Conservation (phyloP, 2,888 invertebrate genomes). For the Athalia cordata region DNA sequence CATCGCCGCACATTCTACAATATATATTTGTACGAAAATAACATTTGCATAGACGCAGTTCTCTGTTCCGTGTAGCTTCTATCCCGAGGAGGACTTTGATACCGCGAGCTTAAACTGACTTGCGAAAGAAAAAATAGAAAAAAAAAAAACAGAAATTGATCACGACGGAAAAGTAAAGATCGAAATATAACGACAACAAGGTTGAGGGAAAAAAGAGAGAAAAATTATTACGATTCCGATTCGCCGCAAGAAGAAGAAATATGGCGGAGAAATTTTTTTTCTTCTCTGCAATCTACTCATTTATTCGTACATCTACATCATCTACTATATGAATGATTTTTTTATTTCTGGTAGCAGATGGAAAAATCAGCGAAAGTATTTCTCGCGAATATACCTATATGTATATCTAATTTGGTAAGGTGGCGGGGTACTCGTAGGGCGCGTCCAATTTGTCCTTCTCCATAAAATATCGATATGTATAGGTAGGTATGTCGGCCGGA, state of each 20-base stretch:
- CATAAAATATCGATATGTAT: conserved; percentile 22
- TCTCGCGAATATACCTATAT: background rate
- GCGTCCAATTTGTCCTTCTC: conserved; percentile 36
- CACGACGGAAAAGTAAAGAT: too few species aligned
- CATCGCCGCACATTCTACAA: background rate
- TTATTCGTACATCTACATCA: too few species aligned
- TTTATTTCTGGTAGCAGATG: too few species aligned
- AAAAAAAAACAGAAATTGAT: background rate
- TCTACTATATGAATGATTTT: background rate
- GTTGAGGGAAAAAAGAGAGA: too few species aligned
- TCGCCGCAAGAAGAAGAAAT: too few species aligned
- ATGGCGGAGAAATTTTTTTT: too few species aligned
- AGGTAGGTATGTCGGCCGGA: conserved; percentile 1
- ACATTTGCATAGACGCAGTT: background rate
- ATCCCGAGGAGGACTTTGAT: background rate
- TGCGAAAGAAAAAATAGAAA: background rate
- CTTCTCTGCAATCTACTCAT: too few species aligned
- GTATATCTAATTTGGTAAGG: background rate
- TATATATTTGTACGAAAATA: background rate
- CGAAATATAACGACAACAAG: too few species aligned
- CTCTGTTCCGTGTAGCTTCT: background rate
- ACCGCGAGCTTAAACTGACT: background rate
- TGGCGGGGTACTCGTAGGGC: background rate
- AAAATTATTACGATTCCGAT: too few species aligned
- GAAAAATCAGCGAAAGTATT: conserved; percentile 28